A percentile compares a stretch with the other conserved stretches of the same genome.
Evolutionary conservation across 2,797 vertebrate species (phyloP).

Genomic region (Phaenicophaeus curvirostris): DNA sequence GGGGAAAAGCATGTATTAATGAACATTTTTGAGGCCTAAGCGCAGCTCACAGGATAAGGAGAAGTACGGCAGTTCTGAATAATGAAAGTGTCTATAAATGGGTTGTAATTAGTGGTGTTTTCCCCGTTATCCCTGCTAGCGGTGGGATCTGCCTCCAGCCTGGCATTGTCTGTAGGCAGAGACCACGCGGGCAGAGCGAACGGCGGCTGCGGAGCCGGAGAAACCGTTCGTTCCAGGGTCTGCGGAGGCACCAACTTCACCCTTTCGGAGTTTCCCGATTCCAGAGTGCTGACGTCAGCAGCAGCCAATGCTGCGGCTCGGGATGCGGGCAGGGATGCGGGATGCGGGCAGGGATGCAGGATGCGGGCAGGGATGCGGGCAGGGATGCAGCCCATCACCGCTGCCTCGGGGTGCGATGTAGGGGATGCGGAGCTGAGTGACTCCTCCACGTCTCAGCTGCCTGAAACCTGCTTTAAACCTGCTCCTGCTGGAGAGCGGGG

Average conservation of each 20-base stretch:
- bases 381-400: too few relatives aligned
- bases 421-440: too few relatives aligned
- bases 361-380: too few relatives aligned
- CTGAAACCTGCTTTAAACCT: too few relatives aligned
- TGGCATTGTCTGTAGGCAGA: not conserved
- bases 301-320: not conserved
- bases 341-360: too few relatives aligned
- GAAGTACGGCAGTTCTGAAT: not conserved
- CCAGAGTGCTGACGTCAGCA: constrained; percentile 35
- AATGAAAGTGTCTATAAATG: not conserved
- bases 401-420: too few relatives aligned
- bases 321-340: too few relatives aligned
- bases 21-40: constrained; percentile 4
- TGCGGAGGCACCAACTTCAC: not conserved
- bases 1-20: not conserved
- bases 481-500: too few relatives aligned
- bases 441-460: too few relatives aligned
- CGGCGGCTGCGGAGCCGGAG: too few relatives aligned
- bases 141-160: not conserved
- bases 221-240: not conserved
- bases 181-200: too few relatives aligned
- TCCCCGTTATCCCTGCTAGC: not conserved
- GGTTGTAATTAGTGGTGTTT: not conserved
- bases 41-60: not conserved
- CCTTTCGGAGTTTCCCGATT: not conserved